A percentile compares a stretch with the other conserved stretches of the same genome.
Evolutionary conservation across 2,113 vertebrate genomes (phyloP).

Genomic region (Tor tambroides): DNA sequence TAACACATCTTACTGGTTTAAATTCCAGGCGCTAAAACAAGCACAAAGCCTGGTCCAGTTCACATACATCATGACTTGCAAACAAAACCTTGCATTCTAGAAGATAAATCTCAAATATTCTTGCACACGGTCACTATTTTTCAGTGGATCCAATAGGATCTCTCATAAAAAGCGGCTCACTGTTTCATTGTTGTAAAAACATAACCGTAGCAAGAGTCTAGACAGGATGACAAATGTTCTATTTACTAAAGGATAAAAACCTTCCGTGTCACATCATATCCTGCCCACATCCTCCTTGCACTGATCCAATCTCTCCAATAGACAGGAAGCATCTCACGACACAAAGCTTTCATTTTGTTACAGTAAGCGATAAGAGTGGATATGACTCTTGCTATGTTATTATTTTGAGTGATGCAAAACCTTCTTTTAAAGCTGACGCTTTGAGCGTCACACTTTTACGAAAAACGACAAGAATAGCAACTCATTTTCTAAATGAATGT

Average conservation of each 20-base stretch:
- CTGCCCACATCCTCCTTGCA: constrained; percentile 38
- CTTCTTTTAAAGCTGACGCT: neutral
- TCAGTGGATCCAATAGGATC: neutral
- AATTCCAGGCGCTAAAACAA: neutral
- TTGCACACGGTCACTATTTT: neutral
- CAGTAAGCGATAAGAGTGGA: neutral
- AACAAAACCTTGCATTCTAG: constrained; percentile 9
- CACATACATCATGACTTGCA: neutral
- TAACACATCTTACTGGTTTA: neutral
- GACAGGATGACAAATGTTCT: constrained; percentile 26
- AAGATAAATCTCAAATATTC: neutral
- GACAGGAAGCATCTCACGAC: constrained; percentile 23
- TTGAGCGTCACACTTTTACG: neutral
- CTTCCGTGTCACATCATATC: constrained; percentile 40
- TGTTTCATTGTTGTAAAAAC: constrained; percentile 3
- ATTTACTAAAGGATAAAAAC: constrained; percentile 49
- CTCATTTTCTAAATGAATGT: neutral
- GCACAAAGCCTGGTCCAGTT: neutral
- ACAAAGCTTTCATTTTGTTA: constrained; percentile 33
- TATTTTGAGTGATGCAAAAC: constrained; percentile 20
- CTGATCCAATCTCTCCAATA: constrained; percentile 36
- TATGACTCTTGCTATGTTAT: constrained; percentile 4
- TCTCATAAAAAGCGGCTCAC: neutral
- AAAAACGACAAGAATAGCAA: neutral
- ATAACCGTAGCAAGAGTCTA: constrained; percentile 21